Conservation (phyloP, 1,140 invertebrate genomes). For the Cydia splendana region DNA sequence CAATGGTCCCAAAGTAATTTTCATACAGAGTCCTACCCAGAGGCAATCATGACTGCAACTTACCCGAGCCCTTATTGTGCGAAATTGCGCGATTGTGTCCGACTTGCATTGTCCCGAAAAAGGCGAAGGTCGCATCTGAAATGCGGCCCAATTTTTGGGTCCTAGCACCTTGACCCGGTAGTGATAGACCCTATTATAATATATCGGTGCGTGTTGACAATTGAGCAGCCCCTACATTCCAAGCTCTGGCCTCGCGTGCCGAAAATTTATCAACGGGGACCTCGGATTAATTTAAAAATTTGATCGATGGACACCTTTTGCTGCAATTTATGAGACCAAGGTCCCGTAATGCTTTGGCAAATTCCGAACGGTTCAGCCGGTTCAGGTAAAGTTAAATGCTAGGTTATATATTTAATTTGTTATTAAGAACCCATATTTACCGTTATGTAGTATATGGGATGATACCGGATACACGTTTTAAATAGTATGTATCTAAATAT, state of each 20-base stretch:
- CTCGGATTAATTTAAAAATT: constrained; percentile 38
- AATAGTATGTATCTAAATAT: no score
- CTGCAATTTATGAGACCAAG: neutral
- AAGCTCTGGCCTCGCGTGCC: constrained; percentile 44
- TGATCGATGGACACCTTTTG: constrained; percentile 39
- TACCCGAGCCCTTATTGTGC: constrained; percentile 9
- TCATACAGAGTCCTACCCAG: neutral
- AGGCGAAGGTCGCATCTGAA: constrained; percentile 34
- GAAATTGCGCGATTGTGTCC: constrained; percentile 17
- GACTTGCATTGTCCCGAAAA: constrained; percentile 35
- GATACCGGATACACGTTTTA: no score
- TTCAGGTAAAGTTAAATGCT: neutral
- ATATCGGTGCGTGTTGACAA: constrained; percentile 45
- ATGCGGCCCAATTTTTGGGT: constrained; percentile 40
- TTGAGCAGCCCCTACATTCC: constrained; percentile 36
- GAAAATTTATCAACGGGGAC: constrained; percentile 45
- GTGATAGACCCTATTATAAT: constrained; percentile 47
- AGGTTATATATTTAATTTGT: no score
- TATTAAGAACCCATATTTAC: no score
- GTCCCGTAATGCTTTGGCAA: neutral
- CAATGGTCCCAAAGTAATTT: neutral
- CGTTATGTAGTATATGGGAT: no score
- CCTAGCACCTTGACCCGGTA: constrained; percentile 50
- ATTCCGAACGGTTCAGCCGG: neutral
- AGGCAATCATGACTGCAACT: constrained; percentile 19